phyloP scores from a whole-genome alignment of 2,113 vertebrate species.

The Isurus oxyrinchus region DNA sequence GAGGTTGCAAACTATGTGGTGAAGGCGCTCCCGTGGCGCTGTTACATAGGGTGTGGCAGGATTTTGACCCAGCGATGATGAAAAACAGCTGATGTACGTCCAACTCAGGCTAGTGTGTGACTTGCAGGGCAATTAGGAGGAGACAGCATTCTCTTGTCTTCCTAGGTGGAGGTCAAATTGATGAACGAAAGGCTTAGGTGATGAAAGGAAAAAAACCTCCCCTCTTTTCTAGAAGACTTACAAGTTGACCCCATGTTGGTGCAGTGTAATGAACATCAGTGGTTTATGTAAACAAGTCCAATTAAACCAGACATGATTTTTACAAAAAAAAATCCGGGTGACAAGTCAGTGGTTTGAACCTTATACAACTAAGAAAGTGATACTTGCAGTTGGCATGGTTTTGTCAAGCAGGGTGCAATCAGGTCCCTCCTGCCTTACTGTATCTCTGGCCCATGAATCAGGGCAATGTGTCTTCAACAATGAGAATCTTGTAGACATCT shows the following conservation, averaged over 20 bases:
- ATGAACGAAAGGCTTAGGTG: neutral
- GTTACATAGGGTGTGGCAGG: neutral
- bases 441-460: neutral
- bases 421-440: neutral
- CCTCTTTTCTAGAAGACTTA: neutral
- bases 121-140: neutral
- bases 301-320: neutral
- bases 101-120: neutral
- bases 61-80: neutral
- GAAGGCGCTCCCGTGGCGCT: neutral
- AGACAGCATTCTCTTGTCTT: neutral
- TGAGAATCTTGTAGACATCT: neutral
- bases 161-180: neutral
- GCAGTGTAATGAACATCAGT: neutral
- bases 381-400: neutral
- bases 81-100: neutral
- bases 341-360: neutral
- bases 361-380: neutral
- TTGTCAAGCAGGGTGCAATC: neutral
- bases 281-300: neutral
- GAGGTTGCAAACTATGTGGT: neutral
- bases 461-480: neutral
- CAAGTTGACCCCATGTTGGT: neutral
- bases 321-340: neutral
- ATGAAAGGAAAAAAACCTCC: neutral